phyloP scores from a whole-genome alignment of 2,797 vertebrate genomes.

The Myotis pilosus region DNA sequence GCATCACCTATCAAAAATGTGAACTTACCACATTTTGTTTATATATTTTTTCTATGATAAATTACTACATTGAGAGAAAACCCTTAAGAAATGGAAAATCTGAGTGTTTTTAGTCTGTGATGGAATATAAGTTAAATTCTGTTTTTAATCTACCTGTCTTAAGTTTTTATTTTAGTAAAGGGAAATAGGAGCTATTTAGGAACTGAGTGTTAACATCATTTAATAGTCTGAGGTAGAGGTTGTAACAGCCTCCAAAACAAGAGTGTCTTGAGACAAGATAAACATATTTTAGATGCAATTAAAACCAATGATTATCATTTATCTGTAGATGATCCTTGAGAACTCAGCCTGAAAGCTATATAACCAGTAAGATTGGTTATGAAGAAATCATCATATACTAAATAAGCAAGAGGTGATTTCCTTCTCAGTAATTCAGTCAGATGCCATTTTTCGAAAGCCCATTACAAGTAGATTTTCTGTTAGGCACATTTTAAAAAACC shows the following conservation, averaged over 20 bases:
- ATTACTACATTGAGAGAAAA: constrained; percentile 26
- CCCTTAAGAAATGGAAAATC: constrained; percentile 31
- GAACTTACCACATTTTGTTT: not conserved
- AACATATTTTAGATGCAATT: constrained; percentile 39
- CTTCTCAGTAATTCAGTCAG: constrained; percentile 25
- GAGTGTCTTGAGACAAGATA: constrained; percentile 23
- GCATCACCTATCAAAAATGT: constrained; percentile 36
- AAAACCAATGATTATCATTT: constrained; percentile 24
- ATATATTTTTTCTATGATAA: not conserved
- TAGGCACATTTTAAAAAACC: not conserved
- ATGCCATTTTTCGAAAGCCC: not conserved
- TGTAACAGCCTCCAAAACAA: not conserved
- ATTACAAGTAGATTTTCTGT: constrained; percentile 41
- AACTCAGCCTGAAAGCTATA: not conserved
- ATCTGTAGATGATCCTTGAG: constrained; percentile 32
- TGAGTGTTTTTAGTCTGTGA: constrained; percentile 38
- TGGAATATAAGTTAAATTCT: constrained; percentile 8
- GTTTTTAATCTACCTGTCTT: constrained; percentile 9
- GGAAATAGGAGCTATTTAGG: not conserved
- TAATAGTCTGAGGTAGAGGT: not conserved
- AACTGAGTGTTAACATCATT: not conserved
- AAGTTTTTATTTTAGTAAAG: constrained; percentile 15
- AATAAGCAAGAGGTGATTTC: constrained; percentile 12
- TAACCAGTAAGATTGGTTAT: not conserved
- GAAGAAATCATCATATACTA: constrained; percentile 37